Conservation (phyloP, 2,797 vertebrate species). For the Parauchenoglanis ngamensis region DNA sequence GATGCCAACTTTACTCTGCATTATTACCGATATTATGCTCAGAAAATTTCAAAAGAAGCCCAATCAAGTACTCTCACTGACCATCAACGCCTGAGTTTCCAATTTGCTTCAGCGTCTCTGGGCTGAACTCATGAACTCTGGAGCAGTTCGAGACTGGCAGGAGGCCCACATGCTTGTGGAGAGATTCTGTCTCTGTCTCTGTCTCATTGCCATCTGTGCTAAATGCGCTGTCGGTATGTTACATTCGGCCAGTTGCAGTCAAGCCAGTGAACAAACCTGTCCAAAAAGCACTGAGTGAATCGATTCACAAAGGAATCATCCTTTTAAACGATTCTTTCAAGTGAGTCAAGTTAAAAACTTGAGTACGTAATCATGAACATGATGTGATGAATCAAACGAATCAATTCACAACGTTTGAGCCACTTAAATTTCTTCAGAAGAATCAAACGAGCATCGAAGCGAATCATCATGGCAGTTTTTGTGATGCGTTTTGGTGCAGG, state of each 20-base stretch:
- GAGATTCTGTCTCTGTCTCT: conserved; percentile 31
- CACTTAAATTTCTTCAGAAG: background rate
- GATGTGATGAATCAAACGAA: background rate
- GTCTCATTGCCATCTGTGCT: conserved; percentile 22
- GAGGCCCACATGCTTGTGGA: conserved; percentile 63
- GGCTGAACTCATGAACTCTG: conserved; percentile 69
- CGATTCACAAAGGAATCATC: background rate
- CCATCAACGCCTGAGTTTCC: background rate
- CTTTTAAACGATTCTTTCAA: conserved; percentile 13
- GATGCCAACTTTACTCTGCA: background rate
- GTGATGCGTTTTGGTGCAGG: background rate
- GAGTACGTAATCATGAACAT: background rate
- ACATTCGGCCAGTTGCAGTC: conserved; percentile 26
- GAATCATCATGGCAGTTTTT: background rate
- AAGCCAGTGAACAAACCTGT: conserved; percentile 26
- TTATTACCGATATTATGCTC: background rate
- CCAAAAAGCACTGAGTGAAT: conserved; percentile 13
- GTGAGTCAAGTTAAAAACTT: background rate
- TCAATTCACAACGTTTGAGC: background rate
- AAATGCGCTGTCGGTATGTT: conserved; percentile 7
- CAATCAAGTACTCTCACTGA: background rate
- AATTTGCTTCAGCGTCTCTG: conserved; percentile 55
- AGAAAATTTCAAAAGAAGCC: background rate
- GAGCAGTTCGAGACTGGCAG: conserved; percentile 62
- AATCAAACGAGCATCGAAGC: background rate